Base-by-base conservation (phyloP, 2,113 vertebrate species). In the Camelus bactrianus region DNA sequence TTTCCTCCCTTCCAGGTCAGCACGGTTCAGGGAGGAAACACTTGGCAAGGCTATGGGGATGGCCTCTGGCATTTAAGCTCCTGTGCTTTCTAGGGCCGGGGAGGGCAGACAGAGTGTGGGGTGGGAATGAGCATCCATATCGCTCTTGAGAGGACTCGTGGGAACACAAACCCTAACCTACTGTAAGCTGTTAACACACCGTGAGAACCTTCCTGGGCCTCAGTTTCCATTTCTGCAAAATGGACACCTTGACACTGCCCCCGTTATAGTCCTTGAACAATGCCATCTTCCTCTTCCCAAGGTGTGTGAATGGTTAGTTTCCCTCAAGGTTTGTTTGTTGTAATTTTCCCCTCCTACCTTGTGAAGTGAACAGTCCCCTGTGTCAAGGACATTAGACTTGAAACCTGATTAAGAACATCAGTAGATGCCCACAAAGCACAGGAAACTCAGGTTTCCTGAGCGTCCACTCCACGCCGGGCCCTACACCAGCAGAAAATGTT, bases 81-180 rank as follows among this genome's bases (percentile, higher is more conserved):
- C 0, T 6, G 6, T 14, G 1, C 60, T 85, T 32, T n/a, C 26
- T 54, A 8, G 79, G 16, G 28, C 20, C 62, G 24, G 85, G 12
- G 81, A 4, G 22, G 9, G 8, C 8, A 0, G 73, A 9, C 42
- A 0, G 46, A 28, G 46, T 3, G 6, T 28, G 6, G 28, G 6
- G 32, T 5, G 35, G n/a, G 32, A n/a, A 14, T 19, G 11, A 56
- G 80, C 2, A 0, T 13, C 50, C 3, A 6, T 8, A 2, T 65
- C 16, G 70, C 56, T 48, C 82, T 62, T 8, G 2, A 83, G 62
- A 62, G 46, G 46, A 56, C 4, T 3, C 28, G 5, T 14, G 2
- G 15, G 32, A 35, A 56, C 89, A 54, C 8, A n/a, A 3, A 42
- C 30, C 22, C 12, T 11, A 46, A 15, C 32, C 24, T 38, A 19